These are phyloP conservation scores for Ivindomyrus marchei DNA, from an alignment of 2,113 vertebrate genomes.

Conservation along the genomic window DNA sequence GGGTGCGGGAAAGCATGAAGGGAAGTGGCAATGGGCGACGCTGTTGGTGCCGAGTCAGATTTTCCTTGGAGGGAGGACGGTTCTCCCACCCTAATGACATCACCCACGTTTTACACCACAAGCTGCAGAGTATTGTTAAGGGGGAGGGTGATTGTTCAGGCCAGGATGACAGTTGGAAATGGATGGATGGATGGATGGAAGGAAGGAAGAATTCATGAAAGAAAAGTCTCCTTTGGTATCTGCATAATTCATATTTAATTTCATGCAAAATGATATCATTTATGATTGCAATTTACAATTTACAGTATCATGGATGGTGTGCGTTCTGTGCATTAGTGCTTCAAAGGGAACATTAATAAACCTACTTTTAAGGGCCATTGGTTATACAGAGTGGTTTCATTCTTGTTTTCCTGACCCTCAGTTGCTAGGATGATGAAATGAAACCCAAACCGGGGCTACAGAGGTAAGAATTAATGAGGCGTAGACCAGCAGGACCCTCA, in stretches of 20 bases:
- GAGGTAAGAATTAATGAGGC: background rate
- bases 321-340: background rate
- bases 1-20: background rate
- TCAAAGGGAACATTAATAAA: background rate
- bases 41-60: background rate
- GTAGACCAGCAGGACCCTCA: background rate
- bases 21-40: background rate
- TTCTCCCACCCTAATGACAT: background rate
- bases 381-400: background rate
- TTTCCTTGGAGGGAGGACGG: background rate
- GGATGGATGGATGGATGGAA: background rate
- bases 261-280: background rate
- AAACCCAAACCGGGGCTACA: background rate
- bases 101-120: background rate
- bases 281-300: background rate
- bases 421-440: background rate
- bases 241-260: background rate
- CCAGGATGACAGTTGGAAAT: background rate
- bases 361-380: background rate
- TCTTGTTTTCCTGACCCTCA: background rate
- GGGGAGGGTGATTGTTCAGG: background rate
- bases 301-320: background rate
- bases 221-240: background rate
- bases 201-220: background rate
- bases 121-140: background rate